Conservation (phyloP, 2,888 invertebrate genomes). For the Allolobophora icterica region DNA sequence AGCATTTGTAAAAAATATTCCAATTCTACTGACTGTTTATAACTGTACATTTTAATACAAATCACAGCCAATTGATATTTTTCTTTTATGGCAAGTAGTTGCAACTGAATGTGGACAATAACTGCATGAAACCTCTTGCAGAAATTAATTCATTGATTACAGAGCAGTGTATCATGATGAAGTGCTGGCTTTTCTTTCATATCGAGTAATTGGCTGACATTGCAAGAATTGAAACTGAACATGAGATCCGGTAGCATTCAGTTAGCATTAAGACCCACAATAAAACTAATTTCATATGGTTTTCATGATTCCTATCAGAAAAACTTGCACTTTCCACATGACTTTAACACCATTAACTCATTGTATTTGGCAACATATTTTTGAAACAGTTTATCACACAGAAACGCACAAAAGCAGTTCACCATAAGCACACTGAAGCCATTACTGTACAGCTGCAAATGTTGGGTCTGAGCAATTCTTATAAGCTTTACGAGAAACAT, state of each 20-base stretch:
- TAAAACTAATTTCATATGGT: neutral
- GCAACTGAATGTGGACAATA: neutral
- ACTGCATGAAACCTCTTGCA: neutral
- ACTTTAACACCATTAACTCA: neutral
- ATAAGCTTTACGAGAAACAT: neutral
- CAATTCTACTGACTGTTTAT: neutral
- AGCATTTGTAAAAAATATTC: neutral
- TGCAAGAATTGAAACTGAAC: neutral
- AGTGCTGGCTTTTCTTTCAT: neutral
- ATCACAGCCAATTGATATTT: neutral
- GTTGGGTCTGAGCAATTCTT: neutral
- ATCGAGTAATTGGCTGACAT: neutral
- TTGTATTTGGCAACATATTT: neutral
- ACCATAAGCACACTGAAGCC: neutral
- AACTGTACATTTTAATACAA: neutral
- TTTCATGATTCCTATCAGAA: neutral
- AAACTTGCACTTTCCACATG: neutral
- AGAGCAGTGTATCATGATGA: neutral
- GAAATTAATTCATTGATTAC: neutral
- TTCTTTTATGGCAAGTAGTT: neutral
- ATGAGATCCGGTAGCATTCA: neutral
- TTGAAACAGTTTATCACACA: slow-evolving; percentile 2
- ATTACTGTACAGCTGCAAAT: neutral
- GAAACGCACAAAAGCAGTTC: neutral
- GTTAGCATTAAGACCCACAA: neutral